A percentile compares a stretch with the other conserved stretches of the same genome.
Evolutionary conservation across 2,888 invertebrate genomes (phyloP).

Genomic region (Euspilapteryx auroguttella): DNA sequence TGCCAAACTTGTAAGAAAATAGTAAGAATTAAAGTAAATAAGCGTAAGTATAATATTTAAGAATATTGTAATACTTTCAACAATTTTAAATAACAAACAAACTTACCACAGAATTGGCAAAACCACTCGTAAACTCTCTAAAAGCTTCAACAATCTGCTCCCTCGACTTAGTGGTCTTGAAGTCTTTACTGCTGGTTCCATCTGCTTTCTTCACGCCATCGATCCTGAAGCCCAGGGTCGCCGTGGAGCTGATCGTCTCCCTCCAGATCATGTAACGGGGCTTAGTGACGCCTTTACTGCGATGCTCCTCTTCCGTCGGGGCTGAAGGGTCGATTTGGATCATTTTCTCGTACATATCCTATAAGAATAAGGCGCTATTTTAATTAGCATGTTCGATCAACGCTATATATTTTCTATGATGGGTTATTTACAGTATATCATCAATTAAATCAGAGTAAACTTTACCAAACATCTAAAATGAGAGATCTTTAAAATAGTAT

Average conservation of each 20-base stretch:
- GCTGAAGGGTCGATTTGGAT: conserved; percentile 88
- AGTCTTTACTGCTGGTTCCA: conserved; percentile 91
- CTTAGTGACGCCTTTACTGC: conserved; percentile 89
- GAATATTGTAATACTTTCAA: too few relatives aligned
- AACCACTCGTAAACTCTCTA: conserved; percentile 77
- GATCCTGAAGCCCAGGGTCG: conserved; percentile 93
- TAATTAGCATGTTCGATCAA: too few relatives aligned
- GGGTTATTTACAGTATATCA: too few relatives aligned
- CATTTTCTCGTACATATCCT: conserved; percentile 99
- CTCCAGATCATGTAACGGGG: conserved; percentile 95
- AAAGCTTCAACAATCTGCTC: conserved; percentile 82
- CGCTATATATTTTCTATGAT: too few relatives aligned
- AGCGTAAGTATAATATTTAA: too few relatives aligned
- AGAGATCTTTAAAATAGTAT: too few relatives aligned
- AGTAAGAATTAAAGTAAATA: too few relatives aligned
- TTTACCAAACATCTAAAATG: too few relatives aligned
- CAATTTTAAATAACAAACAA: too few relatives aligned
- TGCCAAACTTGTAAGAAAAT: too few relatives aligned
- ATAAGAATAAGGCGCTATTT: too few relatives aligned
- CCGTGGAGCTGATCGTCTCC: conserved; percentile 96
- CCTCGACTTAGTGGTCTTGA: conserved; percentile 88
- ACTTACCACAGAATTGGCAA: conserved; percentile 78
- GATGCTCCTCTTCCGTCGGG: conserved; percentile 88
- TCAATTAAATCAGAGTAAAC: too few relatives aligned
- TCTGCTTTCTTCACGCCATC: conserved; percentile 91